Evolutionary conservation across 2,113 vertebrate species (phyloP).

Genomic region (Acrocephalus kingi): DNA sequence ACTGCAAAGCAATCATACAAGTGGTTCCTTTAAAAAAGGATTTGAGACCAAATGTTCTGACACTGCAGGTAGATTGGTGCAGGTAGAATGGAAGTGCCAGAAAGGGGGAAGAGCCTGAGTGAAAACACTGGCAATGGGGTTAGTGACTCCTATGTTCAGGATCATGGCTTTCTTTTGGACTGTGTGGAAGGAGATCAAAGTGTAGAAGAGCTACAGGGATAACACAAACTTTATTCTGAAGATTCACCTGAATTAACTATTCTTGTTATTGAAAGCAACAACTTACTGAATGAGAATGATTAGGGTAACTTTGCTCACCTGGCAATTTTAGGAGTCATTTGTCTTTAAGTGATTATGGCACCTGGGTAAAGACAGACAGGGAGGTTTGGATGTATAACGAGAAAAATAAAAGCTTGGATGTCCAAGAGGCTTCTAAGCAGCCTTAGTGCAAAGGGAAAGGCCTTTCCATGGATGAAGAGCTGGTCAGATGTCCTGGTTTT

Average conservation of each 20-base stretch:
- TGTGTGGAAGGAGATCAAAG: not conserved
- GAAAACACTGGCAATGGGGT: not conserved
- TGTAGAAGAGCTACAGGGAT: not conserved
- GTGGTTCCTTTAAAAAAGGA: not conserved
- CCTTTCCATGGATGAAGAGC: not conserved
- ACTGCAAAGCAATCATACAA: not conserved
- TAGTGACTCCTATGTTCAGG: fast-evolving
- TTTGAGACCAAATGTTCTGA: not conserved
- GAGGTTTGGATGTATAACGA: not conserved
- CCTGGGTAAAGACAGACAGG: not conserved
- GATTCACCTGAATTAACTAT: not conserved
- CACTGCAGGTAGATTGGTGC: not conserved
- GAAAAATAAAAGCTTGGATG: not conserved
- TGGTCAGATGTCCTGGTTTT: not conserved
- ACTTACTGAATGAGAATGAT: not conserved
- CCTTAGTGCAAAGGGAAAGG: not conserved
- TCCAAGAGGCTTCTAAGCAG: not conserved
- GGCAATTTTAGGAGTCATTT: not conserved
- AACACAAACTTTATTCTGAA: not conserved
- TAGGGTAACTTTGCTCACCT: not conserved
- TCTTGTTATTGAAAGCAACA: not conserved
- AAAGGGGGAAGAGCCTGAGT: not conserved
- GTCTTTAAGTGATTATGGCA: not conserved
- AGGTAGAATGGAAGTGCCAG: not conserved
- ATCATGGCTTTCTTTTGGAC: not conserved